Percentiles rank a stretch among this genome's conserved stretches.
phyloP scores from a whole-genome alignment of 2,113 vertebrate genomes.

The Empidonax traillii region DNA sequence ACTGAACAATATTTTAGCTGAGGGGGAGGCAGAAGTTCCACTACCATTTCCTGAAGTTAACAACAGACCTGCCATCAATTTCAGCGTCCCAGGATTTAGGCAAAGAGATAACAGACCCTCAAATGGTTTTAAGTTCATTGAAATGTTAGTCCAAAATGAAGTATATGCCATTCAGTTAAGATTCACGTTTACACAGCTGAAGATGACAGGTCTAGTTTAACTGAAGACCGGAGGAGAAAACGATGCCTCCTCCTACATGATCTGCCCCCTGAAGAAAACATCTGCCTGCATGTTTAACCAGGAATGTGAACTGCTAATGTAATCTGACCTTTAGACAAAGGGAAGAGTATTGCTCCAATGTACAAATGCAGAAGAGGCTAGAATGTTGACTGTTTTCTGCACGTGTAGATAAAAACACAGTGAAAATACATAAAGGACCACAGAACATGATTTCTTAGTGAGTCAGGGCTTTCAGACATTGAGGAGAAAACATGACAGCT shows the following conservation, averaged over 20 bases:
- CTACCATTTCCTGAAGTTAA: conserved; percentile 44
- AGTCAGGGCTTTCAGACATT: background rate
- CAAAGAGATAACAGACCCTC: conserved; percentile 44
- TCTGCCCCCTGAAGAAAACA: conserved; percentile 74
- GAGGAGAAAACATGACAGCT: background rate
- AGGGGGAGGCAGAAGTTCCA: conserved; percentile 45
- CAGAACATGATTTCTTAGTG: background rate
- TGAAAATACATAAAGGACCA: background rate
- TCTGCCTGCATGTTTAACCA: conserved; percentile 65
- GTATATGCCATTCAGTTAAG: conserved; percentile 41
- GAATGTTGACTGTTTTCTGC: conserved; percentile 5
- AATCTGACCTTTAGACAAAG: conserved; percentile 55
- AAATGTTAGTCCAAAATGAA: conserved; percentile 38
- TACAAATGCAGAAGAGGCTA: conserved; percentile 4
- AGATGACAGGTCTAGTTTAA: conserved; percentile 39
- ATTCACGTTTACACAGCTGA: conserved; percentile 64
- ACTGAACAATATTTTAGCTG: background rate
- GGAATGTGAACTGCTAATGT: conserved; percentile 62
- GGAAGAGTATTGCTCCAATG: background rate
- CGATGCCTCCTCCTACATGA: conserved; percentile 52
- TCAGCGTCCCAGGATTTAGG: background rate
- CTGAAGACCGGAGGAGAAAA: conserved; percentile 54
- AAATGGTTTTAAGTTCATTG: conserved; percentile 26
- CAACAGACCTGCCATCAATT: conserved; percentile 45
- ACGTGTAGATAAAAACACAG: background rate